Evolutionary conservation across 2,888 invertebrate genomes (phyloP), one percentile per base, ranked within the genome.

Genomic region (Carcina quercana): DNA sequence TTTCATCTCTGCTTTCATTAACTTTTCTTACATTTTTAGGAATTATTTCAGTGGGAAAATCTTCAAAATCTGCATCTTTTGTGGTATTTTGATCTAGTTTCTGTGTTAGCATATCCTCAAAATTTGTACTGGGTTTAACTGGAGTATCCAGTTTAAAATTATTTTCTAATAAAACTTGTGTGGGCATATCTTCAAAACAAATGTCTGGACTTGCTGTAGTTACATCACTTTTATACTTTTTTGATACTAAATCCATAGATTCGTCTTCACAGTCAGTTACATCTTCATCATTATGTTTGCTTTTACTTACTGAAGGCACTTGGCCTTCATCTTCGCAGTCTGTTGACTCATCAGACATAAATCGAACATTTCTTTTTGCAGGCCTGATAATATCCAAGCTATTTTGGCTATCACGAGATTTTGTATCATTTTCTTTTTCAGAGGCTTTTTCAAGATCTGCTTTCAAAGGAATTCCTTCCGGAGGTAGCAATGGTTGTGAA

Each of bases 401-500:
- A 53, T 35, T 17, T 13, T 12, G 30, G 13, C 45, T 46, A 42
- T 50, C 54, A 25, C 53, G 54, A 20, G 20, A n/a, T 20, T 20
- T 17, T 17, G 17, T 17, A 25, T 21, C 12, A 38, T 32, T 5
- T 10, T 38, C 35, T 13, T 41, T 20, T 5, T 35, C 30, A 13
- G 28, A 30, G 22, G 43, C 39, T 1, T 24, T 12, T 32, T 40
- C 12, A 24, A 13, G 13, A 12, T 5, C 17, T 12, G 13, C 12
- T 3, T 25, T 30, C 5, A 39, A 32, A 15, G 41, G 30, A 4
- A 46, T 41, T 11, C 53, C 42, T 38, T 60, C 59, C 28, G 59
- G 48, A 2, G 58, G 51, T 32, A 75, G 37, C 36, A 80, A 46
- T 6, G 67, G 60, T 44, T 80, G 80, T 0, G 79, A 79, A 36